Conservation (phyloP, 2,113 vertebrate genomes). For the Plotosus lineatus region DNA sequence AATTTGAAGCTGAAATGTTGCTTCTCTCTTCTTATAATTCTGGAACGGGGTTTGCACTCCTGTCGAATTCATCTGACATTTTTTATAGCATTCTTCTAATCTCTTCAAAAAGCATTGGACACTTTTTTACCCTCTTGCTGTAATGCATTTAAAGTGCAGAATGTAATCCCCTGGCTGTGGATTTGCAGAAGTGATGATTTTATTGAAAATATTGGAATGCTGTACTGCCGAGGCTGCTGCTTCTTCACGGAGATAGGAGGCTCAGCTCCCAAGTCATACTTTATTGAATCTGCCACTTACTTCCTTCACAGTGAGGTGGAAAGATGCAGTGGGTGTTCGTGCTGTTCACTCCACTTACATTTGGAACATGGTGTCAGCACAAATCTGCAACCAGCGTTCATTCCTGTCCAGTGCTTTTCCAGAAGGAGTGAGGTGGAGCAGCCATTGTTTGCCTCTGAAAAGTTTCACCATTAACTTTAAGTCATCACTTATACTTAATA, state of each 20-base stretch:
- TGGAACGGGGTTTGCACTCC: neutral
- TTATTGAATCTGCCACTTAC: slow-evolving; percentile 47
- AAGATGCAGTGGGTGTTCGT: slow-evolving; percentile 44
- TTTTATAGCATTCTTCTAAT: slow-evolving; percentile 26
- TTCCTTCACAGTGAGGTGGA: slow-evolving; percentile 33
- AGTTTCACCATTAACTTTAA: slow-evolving; percentile 12
- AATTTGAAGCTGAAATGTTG: neutral
- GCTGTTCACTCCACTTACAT: slow-evolving; percentile 39
- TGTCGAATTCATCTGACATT: neutral
- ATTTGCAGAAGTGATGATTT: slow-evolving; percentile 40
- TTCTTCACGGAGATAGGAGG: slow-evolving; percentile 19
- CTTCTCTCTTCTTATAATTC: neutral
- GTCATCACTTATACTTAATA: slow-evolving; percentile 5
- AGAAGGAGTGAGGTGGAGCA: slow-evolving; percentile 17
- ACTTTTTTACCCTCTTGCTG: neutral
- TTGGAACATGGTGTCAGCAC: slow-evolving; percentile 47
- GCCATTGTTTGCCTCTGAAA: neutral
- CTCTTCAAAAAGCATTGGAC: slow-evolving; percentile 8
- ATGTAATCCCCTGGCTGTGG: slow-evolving; percentile 31
- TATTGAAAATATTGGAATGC: slow-evolving; percentile 37
- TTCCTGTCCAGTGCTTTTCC: slow-evolving; percentile 23
- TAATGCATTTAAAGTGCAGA: slow-evolving; percentile 16
- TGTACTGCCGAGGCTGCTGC: slow-evolving; percentile 22
- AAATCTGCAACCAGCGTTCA: slow-evolving; percentile 38
- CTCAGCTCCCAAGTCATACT: slow-evolving; percentile 38